phyloP scores from a whole-genome alignment of 1,140 invertebrate genomes.

The Sitobion miscanthi region DNA sequence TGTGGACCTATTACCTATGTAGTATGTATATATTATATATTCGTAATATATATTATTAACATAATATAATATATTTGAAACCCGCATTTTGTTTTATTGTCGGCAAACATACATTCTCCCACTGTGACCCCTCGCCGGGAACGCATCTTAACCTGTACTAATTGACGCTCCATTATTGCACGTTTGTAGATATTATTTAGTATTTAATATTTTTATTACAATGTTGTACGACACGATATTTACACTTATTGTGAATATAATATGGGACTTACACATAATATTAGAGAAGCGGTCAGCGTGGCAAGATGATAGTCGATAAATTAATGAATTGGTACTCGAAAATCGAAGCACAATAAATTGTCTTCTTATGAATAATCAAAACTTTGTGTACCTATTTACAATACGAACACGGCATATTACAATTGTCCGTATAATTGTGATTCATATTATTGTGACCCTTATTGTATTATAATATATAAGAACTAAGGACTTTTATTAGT shows the following conservation, averaged over 20 bases:
- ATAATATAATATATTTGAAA: not conserved
- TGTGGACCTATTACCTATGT: not conserved
- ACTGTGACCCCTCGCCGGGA: slow-evolving; percentile 29
- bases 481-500: no score
- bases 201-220: not conserved
- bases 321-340: not conserved
- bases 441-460: no score
- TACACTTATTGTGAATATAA: not conserved
- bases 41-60: not conserved
- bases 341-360: not conserved
- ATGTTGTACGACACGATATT: not conserved
- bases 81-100: not conserved
- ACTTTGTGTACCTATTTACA: no score
- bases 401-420: no score
- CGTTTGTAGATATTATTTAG: not conserved
- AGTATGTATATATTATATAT: not conserved
- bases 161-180: slow-evolving; percentile 30
- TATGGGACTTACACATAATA: not conserved
- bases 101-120: not conserved
- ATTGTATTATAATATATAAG: no score
- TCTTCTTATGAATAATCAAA: no score
- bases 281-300: not conserved
- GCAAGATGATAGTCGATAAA: not conserved
- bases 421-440: no score
- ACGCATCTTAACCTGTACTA: slow-evolving; percentile 14